Conservation (phyloP, 92 coral and sea anemone species). For the Paramuricea clavata region DNA sequence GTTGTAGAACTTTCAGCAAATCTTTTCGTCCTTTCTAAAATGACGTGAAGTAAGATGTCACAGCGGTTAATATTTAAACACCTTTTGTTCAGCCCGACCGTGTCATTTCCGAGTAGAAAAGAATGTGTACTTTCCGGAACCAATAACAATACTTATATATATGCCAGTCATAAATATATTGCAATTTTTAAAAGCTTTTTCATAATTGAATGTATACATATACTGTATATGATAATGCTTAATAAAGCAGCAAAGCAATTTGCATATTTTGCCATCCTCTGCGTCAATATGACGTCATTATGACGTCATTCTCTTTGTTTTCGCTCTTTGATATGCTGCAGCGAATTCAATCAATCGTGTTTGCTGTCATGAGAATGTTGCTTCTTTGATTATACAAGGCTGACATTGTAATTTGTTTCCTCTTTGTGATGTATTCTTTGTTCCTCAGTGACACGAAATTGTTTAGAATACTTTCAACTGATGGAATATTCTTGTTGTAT, state of each 20-base stretch:
- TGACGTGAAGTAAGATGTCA: constrained; percentile 9
- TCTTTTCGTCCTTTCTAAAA: not conserved
- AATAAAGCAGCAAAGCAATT: not conserved
- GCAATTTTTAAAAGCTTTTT: not conserved
- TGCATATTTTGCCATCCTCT: constrained; percentile 3
- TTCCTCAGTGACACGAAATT: not conserved
- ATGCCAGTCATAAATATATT: not conserved
- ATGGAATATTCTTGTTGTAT: no score
- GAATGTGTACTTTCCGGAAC: not conserved
- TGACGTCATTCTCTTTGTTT: constrained; percentile 5
- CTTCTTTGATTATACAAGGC: not conserved
- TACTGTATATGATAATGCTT: not conserved
- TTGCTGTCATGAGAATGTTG: not conserved
- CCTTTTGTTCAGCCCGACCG: not conserved
- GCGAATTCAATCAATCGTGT: no score
- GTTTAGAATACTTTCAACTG: not conserved
- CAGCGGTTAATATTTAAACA: not conserved
- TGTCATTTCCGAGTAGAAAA: not conserved
- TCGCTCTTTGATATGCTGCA: no score
- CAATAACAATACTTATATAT: not conserved
- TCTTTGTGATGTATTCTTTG: not conserved
- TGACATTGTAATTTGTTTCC: constrained; percentile 1
- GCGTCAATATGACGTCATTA: not conserved
- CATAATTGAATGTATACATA: not conserved
- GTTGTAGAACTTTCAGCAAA: not conserved